Conservation (phyloP, 2,888 invertebrate genomes). For the Polyploca ridens region DNA sequence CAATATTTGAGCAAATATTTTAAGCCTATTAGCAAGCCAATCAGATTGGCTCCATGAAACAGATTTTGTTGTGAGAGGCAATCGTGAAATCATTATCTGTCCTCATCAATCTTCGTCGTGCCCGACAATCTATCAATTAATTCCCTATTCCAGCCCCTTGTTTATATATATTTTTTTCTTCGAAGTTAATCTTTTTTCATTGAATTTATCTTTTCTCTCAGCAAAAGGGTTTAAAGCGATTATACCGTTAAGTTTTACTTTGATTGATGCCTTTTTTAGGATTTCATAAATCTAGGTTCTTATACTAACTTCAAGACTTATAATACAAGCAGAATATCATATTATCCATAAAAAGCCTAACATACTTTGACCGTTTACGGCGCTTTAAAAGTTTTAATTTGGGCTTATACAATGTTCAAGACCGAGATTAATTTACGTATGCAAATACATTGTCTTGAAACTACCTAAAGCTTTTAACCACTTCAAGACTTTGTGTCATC, state of each 20-base stretch:
- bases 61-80: slow-evolving; percentile 26
- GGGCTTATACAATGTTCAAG: slow-evolving; percentile 12
- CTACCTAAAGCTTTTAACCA: slow-evolving; percentile 28
- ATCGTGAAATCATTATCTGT: slow-evolving; percentile 39
- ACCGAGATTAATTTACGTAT: slow-evolving; percentile 23
- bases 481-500: slow-evolving; percentile 24
- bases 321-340: background rate
- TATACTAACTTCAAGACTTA: background rate
- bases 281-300: background rate
- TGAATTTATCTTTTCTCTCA: slow-evolving; percentile 30
- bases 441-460: slow-evolving; percentile 13
- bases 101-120: slow-evolving; percentile 37
- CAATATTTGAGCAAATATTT: background rate
- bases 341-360: background rate
- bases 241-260: background rate
- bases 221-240: too few relatives aligned
- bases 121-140: slow-evolving; percentile 32
- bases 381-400: slow-evolving; percentile 21
- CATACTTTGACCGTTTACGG: slow-evolving; percentile 19
- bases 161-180: slow-evolving; percentile 30
- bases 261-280: background rate
- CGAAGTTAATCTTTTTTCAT: slow-evolving; percentile 22
- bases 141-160: slow-evolving; percentile 29
- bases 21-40: slow-evolving; percentile 34
- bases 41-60: slow-evolving; percentile 30